phyloP scores from a whole-genome alignment of 2,797 vertebrate genomes.

The Pseudochaenichthys georgianus region DNA sequence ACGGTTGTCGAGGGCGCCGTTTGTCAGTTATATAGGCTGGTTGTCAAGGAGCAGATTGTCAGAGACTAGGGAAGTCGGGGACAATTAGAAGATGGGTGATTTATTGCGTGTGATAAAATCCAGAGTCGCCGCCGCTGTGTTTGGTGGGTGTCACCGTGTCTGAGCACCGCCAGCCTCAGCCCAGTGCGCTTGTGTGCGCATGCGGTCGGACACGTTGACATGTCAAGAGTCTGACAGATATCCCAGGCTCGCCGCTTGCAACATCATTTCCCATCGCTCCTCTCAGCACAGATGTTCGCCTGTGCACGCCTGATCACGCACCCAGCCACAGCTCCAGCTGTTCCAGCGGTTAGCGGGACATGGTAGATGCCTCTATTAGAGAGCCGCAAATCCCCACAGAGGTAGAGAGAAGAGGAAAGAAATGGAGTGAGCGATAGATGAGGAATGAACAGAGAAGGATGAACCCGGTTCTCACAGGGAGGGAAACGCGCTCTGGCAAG shows the following conservation, averaged over 20 bases:
- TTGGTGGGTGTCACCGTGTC: conserved; percentile 29
- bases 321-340: conserved; percentile 70
- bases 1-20: conserved; percentile 62
- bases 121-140: conserved; percentile 1
- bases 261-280: conserved; percentile 71
- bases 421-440: conserved; percentile 64
- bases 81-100: conserved; percentile 78
- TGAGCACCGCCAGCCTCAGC: conserved; percentile 25
- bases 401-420: conserved; percentile 42
- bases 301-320: conserved; percentile 45
- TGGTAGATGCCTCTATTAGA: conserved; percentile 79
- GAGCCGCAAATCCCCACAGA: conserved; percentile 71
- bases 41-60: conserved; percentile 81
- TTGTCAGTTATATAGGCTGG: conserved; percentile 77
- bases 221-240: conserved; percentile 68
- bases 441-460: conserved; percentile 63
- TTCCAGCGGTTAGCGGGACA: conserved; percentile 75
- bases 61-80: conserved; percentile 68
- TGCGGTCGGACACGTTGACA: conserved; percentile 54
- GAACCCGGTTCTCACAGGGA: conserved; percentile 55
- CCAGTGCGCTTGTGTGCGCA: conserved; percentile 35
- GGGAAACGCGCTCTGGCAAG: conserved; percentile 43
- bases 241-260: conserved; percentile 51
- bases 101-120: conserved; percentile 55
- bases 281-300: conserved; percentile 69